A percentile compares a stretch with the other conserved stretches of the same genome.
Conservation (phyloP, 1,140 invertebrate genomes). For the Apis mellifera region DNA sequence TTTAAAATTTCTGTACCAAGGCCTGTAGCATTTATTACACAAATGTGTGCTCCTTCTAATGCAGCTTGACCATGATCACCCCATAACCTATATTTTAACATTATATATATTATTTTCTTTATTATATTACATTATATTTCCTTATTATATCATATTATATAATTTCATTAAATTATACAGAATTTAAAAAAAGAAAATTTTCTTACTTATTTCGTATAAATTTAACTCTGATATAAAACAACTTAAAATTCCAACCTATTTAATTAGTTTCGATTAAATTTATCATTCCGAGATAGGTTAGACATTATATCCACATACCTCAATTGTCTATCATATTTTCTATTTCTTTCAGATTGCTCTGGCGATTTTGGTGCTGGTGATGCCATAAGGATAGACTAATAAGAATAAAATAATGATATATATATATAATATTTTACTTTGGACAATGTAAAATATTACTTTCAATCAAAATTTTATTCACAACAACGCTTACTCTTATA, state of each 20-base stretch:
- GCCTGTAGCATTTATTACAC: slow-evolving; percentile 96
- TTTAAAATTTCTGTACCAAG: slow-evolving; percentile 97
- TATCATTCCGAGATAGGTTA: slow-evolving; percentile 31
- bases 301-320: slow-evolving; percentile 81
- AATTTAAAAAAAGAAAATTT: too few species aligned
- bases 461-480: neutral
- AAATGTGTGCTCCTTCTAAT: slow-evolving; percentile 94
- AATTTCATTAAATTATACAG: neutral
- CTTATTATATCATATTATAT: neutral
- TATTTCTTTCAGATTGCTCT: slow-evolving; percentile 89
- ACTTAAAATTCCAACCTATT: neutral
- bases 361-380: slow-evolving; percentile 90
- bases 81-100: slow-evolving; percentile 88
- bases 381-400: slow-evolving; percentile 82
- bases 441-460: too few species aligned
- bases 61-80: slow-evolving; percentile 97
- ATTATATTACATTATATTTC: neutral
- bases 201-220: too few species aligned
- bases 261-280: neutral
- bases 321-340: slow-evolving; percentile 94
- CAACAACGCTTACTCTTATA: neutral
- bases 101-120: neutral
- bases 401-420: neutral
- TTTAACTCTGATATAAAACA: too few species aligned
- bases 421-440: neutral